Conservation (phyloP, 1,140 invertebrate species). For the Drosophila paulistorum region DNA sequence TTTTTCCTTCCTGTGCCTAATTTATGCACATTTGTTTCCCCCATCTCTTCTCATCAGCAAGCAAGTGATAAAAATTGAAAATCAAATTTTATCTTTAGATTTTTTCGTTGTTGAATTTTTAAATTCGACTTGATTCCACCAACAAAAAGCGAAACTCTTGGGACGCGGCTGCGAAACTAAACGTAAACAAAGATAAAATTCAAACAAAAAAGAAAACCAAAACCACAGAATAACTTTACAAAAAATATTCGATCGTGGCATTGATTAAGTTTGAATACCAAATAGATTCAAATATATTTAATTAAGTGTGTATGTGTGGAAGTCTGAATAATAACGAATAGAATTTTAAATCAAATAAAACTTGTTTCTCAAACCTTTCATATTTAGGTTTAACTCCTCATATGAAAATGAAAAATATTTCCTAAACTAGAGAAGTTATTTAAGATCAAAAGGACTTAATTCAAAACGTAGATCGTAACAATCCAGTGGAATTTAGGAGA, state of each 20-base stretch:
- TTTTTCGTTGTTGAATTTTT: not conserved
- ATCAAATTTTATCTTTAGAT: conserved; percentile 10
- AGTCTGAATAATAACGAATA: too few relatives aligned
- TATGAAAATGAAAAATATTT: too few relatives aligned
- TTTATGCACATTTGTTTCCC: conserved; percentile 42
- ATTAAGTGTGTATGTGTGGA: too few relatives aligned
- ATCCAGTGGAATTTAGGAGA: too few relatives aligned
- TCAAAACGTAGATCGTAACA: too few relatives aligned
- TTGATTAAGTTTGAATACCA: not conserved
- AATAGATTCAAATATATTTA: not conserved
- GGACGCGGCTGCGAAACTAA: not conserved
- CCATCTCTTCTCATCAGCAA: not conserved
- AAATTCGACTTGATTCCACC: not conserved
- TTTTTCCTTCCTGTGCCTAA: conserved; percentile 36
- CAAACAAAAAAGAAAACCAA: not conserved
- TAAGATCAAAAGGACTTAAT: too few relatives aligned
- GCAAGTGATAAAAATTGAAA: conserved; percentile 7
- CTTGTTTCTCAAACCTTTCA: too few relatives aligned
- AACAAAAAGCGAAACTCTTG: not conserved
- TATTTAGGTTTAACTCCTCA: too few relatives aligned
- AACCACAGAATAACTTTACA: not conserved
- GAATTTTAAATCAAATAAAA: too few relatives aligned
- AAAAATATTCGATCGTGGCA: not conserved
- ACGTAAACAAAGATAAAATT: conserved; percentile 1
- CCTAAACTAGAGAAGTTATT: too few relatives aligned